Base-by-base conservation (phyloP, 2,888 invertebrate genomes). In the Drosophila pegasa region DNA sequence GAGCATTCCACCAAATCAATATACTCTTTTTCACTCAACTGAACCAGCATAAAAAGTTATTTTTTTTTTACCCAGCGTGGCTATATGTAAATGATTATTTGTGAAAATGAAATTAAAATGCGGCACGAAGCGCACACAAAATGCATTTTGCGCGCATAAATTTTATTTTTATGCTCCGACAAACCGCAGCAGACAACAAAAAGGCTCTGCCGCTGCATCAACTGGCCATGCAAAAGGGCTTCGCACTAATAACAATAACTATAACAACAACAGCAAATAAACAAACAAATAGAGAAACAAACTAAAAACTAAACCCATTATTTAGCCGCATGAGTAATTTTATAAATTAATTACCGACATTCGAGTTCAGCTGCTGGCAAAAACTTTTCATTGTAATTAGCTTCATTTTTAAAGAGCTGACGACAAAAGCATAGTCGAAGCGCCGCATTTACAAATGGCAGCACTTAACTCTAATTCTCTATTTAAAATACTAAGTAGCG, bases 291-390 rank as follows among this genome's bases (percentile, higher is more conserved):
- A 54, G 31, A 33, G 37, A 55, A 68, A 63, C 58, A 43, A 50
- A 72, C 67, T 52, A 64, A 75, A 63, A 75, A 71, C 78, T 66
- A 76, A 80, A 81, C 78, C 55, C 67, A 84, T 87, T 87, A 87
- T 84, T 78, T 87, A 70, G 69, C 64, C 66, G 75, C 81, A 68
- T 74, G 65, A 63, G 50, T 80, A 74, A 78, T 75, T 76, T 61
- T 63, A 78, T 78, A 87, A 87, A 70, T 80, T 80, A 78, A 78
- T 83, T 83, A 83, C 68, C 43, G 72, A 58, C 72, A 60, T 51
- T 57, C 54, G 50, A 37, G 72, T 67, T 62, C 47, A 60, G 66
- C 63, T 60, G 48, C 48, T 64, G 57, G 62, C 59, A 62, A 59
- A 58, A 76, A 59, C 61, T 67, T 70, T 75, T 59, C 41, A 61